Base-by-base conservation (phyloP, 2,113 vertebrate species). In the Siphamia tubifer region DNA sequence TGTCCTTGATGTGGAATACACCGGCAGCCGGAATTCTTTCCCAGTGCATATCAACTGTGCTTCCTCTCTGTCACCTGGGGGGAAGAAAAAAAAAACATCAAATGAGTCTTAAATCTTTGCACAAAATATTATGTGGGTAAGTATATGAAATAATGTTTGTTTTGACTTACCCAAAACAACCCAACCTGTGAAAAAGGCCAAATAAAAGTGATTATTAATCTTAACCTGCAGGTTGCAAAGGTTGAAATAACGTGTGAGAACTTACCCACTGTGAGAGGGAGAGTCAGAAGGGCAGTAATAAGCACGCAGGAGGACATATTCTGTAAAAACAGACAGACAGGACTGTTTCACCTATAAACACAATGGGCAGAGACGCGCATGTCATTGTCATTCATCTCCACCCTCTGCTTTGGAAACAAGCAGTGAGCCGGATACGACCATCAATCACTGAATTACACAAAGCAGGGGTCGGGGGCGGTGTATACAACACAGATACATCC, bases 61-160 rank as follows among this genome's bases (percentile, higher is more conserved):
- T 17, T 89, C 84, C 55, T 90, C 88, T 82, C 74, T 66, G 24
- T 82, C 82, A 53, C 64, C 89, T 91, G 7, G n/a, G n/a, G n/a
- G n/a, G n/a, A n/a, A n/a, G n/a, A n/a, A n/a, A 16, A 9, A 19
- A 9, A 6, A 8, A 64, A 44, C 61, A 58, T 3, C 34, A 35
- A 27, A 19, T 61, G 7, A 44, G 6, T 2, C 12, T n/a, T 13
- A 6, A 20, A 32, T 5, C 3, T 31, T 13, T 28, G 4, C 0
- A 16, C 17, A 43, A 27, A 2, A 3, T 35, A 24, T 30, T 57
- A 0, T 27, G 6, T 27, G 30, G 5, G 5, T 15, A 21, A 54
- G 35, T 35, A 20, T 51, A 4, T 35, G 10, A 65, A 21, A 1
- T 52, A 52, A 48, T 28, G 13, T 38, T 17, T 27, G 13, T 19